Conservation (phyloP, 2,113 vertebrate species). For the Leucosticte australis region DNA sequence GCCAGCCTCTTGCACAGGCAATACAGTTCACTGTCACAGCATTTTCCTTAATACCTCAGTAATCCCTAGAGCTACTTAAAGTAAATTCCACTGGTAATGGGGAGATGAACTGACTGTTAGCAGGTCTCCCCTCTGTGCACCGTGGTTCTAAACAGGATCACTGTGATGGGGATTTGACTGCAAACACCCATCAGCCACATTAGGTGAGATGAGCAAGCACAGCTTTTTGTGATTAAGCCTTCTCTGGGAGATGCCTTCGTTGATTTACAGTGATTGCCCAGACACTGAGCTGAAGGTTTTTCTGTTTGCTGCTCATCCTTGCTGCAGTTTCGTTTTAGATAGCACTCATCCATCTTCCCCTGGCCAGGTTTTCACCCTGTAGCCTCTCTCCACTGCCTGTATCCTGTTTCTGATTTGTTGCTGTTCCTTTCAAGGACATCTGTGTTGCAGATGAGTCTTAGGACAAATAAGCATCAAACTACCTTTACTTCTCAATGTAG, state of each 20-base stretch:
- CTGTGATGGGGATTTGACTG: not conserved
- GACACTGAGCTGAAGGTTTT: not conserved
- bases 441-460: not conserved
- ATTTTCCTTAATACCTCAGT: not conserved
- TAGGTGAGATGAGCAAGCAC: not conserved
- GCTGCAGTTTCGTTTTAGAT: not conserved
- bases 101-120: not conserved
- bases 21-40: not conserved
- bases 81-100: not conserved
- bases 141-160: conserved; percentile 11
- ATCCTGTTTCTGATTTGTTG: not conserved
- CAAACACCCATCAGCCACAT: not conserved
- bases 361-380: not conserved
- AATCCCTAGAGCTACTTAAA: conserved; percentile 21
- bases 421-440: not conserved
- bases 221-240: not conserved
- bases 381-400: not conserved
- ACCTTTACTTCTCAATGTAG: not conserved
- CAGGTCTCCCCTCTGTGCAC: not conserved
- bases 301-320: not conserved
- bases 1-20: not conserved
- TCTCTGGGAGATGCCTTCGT: not conserved
- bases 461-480: not conserved
- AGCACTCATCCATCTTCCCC: not conserved
- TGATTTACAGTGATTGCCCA: not conserved